phyloP scores from a whole-genome alignment of 2,113 vertebrate species.

The Grallaria varia region DNA sequence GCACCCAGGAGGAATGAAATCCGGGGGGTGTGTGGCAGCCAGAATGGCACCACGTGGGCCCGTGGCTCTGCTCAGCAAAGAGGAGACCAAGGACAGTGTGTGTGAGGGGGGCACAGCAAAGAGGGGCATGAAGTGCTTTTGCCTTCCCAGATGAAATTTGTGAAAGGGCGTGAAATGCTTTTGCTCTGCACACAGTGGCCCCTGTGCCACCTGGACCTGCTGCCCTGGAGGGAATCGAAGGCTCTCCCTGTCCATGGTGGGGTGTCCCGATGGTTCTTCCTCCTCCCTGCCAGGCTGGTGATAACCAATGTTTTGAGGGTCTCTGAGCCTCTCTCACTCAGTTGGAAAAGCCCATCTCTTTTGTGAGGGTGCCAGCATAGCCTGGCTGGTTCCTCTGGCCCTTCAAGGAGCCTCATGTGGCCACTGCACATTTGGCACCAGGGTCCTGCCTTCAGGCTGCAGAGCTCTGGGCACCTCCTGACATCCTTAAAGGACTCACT shows the following conservation, averaged over 20 bases:
- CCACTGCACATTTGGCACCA: accelerated
- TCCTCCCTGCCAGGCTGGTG: not conserved
- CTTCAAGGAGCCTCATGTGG: not conserved
- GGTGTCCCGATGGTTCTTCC: no score
- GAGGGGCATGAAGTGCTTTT: accelerated
- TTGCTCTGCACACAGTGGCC: accelerated
- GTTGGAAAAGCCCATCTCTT: not conserved
- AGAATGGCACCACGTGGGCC: accelerated
- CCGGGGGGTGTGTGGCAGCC: not conserved
- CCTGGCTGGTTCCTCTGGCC: accelerated
- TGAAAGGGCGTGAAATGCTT: not conserved
- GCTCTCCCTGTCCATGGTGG: not conserved
- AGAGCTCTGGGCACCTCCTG: not conserved
- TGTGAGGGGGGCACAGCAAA: no score
- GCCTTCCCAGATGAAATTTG: not conserved
- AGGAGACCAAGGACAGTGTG: not conserved
- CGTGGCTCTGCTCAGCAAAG: not conserved
- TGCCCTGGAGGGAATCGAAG: not conserved
- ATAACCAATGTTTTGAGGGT: not conserved
- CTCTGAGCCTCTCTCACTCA: accelerated
- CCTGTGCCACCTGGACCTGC: accelerated
- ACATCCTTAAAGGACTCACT: not conserved
- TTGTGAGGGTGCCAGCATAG: not conserved
- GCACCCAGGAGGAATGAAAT: not conserved
- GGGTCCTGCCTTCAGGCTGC: not conserved